Evolutionary conservation across 2,113 vertebrate genomes (phyloP), one percentile per base, ranked within the genome.

Genomic region (Cisticola juncidis): DNA sequence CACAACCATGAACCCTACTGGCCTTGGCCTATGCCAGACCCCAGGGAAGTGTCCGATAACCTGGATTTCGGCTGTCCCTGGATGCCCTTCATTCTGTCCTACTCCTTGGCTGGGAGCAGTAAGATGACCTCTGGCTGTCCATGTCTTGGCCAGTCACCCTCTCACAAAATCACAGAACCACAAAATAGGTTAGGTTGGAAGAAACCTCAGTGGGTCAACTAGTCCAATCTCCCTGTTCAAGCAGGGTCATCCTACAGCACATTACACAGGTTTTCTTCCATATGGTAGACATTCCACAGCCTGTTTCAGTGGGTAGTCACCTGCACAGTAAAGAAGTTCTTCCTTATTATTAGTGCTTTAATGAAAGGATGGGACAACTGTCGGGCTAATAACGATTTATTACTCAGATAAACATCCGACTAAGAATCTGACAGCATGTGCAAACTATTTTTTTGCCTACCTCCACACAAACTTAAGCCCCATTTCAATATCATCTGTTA

Each of bases 101-200:
- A 7, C 4, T 50, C 10, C 11, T 12, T 58, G 14, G 2, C 7
- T 57, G 6, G 3, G 5, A 5, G 1, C 3, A 58, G 24, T 24
- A 11, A 6, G 6, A 29, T 33, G 13, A n/a, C 4, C 6, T 33
- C 25, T 60, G 54, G 12, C 22, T 54, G 17, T 7, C 5, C 6
- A 50, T 14, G 9, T 61, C 19, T 9, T 66, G 13, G 9, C 3
- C 12, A 50, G 35, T 25, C 9, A 81, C 17, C 2, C 2, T 66
- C 16, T 71, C 18, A 33, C 9, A 72, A 65, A 58, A 19, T 33
- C 50, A 57, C 3, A 50, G 14, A 57, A 50, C 6, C 12, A 58
- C 4, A 44, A 53, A 50, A 28, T 33, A 35, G 48, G 25, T 26
- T 8, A 50, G 9, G 26, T 13, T 65, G 50, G 42, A 81, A 64